Evolutionary conservation across 2,888 invertebrate genomes (phyloP), one percentile per base, ranked within the genome.

Genomic region (Prosapia bicincta): DNA sequence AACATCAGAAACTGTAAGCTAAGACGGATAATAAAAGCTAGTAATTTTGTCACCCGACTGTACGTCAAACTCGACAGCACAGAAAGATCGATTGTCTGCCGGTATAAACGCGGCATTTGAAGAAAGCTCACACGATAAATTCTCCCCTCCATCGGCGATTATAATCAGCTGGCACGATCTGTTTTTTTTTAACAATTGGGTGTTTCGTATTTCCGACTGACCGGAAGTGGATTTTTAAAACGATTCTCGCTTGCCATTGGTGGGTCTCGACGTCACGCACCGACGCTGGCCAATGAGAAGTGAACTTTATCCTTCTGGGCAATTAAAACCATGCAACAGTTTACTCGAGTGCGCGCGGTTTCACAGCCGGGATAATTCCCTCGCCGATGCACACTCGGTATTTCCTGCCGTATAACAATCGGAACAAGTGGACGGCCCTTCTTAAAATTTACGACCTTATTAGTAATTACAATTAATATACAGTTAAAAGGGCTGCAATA

Each of bases 121-220:
- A 54, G 54, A 54, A 54, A 54, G 54, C 54, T 54, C 54, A 54
- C 54, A 54, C 54, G 54, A 54, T 54, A 54, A 54, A 54, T 54
- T 54, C 54, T 20, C 54, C 54, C 54, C 38, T 38, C 38, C 38
- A 2, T 38, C 54, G 9, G 10, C 54, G 54, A 54, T 54, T 54
- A 54, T 54, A 54, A 54, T 54, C 54, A 54, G 54, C 7, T 20
- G 54, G 3, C 54, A 9, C 20, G 54, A 54, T 54, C 54, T 54
- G 54, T 54, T 54, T 54, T 30, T n/a, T n/a, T 38, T 54, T 54
- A 54, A 54, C 54, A 54, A 54, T 54, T 54, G 54, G 54, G 54
- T 54, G 54, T 54, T 54, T 54, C 54, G 54, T 54, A 54, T 54
- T 54, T 54, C 54, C 54, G 54, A 54, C 54, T 54, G 54, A 54